Evolutionary conservation across 2,113 vertebrate species (phyloP).

Genomic region (Tachysurus vachellii): DNA sequence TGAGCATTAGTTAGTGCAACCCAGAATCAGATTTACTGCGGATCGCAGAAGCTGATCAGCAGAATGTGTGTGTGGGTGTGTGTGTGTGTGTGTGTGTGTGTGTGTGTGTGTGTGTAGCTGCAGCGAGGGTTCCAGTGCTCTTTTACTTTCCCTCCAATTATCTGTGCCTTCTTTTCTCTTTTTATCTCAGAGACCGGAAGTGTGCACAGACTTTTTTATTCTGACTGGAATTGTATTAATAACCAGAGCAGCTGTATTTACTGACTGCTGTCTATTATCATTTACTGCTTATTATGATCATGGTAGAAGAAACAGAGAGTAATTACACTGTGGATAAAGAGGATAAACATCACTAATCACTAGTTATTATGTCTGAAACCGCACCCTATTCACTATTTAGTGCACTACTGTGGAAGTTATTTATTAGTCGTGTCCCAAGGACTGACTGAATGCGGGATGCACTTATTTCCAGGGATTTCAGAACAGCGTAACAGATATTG

Average conservation of each 20-base stretch:
- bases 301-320: neutral
- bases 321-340: neutral
- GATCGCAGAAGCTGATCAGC: neutral
- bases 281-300: neutral
- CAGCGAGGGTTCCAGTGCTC: conserved; percentile 9
- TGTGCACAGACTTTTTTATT: neutral
- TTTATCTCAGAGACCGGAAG: conserved; percentile 23
- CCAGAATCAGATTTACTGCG: neutral
- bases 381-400: neutral
- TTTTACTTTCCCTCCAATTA: conserved; percentile 5
- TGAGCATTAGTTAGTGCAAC: neutral
- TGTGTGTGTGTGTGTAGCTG: conserved; percentile 11
- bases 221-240: conserved; percentile 2
- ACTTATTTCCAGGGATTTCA: no score
- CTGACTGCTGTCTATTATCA: neutral
- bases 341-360: conserved; percentile 7
- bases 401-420: neutral
- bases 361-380: conserved; percentile 3
- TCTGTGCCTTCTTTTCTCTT: neutral
- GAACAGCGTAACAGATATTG: no score
- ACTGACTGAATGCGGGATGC: neutral
- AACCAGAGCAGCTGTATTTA: conserved; percentile 1
- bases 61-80: neutral
- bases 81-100: neutral
- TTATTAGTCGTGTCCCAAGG: neutral